Evolutionary conservation across 2,888 invertebrate genomes (phyloP).

Genomic region (Trichacis sp.): DNA sequence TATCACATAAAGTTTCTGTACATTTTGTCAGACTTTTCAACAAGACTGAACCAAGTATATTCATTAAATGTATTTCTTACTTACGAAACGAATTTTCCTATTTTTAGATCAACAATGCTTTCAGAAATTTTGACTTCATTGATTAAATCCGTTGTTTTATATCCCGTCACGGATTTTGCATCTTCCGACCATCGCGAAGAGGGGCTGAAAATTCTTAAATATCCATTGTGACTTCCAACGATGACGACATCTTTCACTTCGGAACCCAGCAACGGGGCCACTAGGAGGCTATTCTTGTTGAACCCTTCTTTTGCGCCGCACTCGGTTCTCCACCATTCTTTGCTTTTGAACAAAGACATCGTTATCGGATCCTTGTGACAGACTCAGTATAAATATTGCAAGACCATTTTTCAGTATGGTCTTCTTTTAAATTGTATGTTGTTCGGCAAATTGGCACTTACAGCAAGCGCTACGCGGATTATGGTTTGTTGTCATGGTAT

Average conservation of each 20-base stretch:
- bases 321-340: conserved; percentile 88
- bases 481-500: neutral
- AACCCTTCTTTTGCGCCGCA: conserved; percentile 77
- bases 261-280: conserved; percentile 48
- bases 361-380: conserved; percentile 8
- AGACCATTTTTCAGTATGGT: neutral
- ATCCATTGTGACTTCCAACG: conserved; percentile 84
- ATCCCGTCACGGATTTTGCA: conserved; percentile 58
- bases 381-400: neutral
- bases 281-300: conserved; percentile 67
- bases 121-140: conserved; percentile 81
- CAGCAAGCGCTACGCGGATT: neutral
- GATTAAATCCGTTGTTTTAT: conserved; percentile 76
- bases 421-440: neutral
- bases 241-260: conserved; percentile 74
- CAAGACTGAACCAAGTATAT: too few species aligned
- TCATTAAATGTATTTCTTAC: conserved; percentile 61
- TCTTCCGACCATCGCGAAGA: conserved; percentile 67
- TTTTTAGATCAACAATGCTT: conserved; percentile 84
- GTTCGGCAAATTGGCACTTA: neutral
- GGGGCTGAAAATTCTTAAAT: conserved; percentile 82
- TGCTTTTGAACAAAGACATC: conserved; percentile 94
- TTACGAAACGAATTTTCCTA: conserved; percentile 89
- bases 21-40: too few species aligned
- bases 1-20: too few species aligned